phyloP scores from a whole-genome alignment of 2,888 invertebrate species.

The Parnassius orleans region DNA sequence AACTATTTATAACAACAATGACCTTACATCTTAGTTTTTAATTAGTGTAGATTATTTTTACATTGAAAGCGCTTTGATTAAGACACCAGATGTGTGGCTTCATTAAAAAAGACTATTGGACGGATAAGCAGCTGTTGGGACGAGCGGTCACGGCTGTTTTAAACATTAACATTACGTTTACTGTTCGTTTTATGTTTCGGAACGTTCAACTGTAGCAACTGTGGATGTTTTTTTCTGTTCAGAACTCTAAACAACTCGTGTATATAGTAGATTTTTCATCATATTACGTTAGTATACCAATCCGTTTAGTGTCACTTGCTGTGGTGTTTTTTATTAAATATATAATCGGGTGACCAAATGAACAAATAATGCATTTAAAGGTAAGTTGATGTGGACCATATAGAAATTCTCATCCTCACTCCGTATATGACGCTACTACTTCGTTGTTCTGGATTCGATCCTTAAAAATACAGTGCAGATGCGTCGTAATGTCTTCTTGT shows the following conservation, averaged over 20 bases:
- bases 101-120: slow-evolving; percentile 10
- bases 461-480: no score
- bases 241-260: background rate
- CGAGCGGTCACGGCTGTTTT: slow-evolving; percentile 3
- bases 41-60: slow-evolving; percentile 13
- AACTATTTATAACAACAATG: background rate
- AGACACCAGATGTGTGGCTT: slow-evolving; percentile 13
- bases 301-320: no score
- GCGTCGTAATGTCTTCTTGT: no score
- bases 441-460: no score
- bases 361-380: no score
- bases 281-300: background rate
- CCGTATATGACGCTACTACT: no score
- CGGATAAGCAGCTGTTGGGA: slow-evolving; percentile 1
- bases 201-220: background rate
- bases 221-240: background rate
- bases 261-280: background rate
- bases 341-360: no score
- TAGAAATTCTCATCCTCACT: no score
- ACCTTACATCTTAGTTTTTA: slow-evolving; percentile 8
- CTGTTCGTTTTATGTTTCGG: background rate
- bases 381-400: no score
- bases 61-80: slow-evolving; percentile 9
- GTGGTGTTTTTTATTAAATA: background rate
- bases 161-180: slow-evolving; percentile 8